Evolutionary conservation across 2,888 invertebrate species (phyloP).

Genomic region (Eugnorisma glareosa): DNA sequence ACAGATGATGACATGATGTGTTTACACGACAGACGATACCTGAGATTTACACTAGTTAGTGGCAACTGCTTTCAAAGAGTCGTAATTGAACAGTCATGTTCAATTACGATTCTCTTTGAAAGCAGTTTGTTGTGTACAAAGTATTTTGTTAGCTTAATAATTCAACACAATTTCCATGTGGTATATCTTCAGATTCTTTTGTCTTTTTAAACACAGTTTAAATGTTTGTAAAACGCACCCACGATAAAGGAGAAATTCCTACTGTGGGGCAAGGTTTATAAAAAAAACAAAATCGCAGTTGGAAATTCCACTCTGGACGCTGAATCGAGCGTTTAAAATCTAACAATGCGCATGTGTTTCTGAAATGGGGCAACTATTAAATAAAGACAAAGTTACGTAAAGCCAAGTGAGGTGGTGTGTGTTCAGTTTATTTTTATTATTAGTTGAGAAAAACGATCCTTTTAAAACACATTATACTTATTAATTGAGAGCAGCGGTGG

Average conservation of each 20-base stretch:
- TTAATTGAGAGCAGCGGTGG: too few species aligned
- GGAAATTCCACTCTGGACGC: background rate
- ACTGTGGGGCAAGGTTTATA: background rate
- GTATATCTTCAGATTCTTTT: too few species aligned
- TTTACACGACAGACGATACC: background rate
- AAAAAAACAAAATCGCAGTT: background rate
- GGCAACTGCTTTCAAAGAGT: too few species aligned
- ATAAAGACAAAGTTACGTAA: constrained; percentile 1
- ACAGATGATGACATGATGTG: background rate
- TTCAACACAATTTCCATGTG: too few species aligned
- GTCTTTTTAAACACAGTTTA: too few species aligned
- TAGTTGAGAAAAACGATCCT: constrained; percentile 24
- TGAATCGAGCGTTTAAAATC: background rate
- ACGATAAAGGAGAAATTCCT: background rate
- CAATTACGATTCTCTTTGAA: too few species aligned
- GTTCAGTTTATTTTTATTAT: constrained; percentile 8
- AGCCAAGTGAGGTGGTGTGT: too few species aligned
- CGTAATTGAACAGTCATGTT: too few species aligned
- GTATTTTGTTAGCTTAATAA: too few species aligned
- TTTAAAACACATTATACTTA: background rate
- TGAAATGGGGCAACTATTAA: background rate
- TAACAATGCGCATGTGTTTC: background rate
- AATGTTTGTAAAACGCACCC: background rate
- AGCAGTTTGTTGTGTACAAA: too few species aligned
- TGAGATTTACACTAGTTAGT: background rate